Evolutionary conservation across 2,888 invertebrate species (phyloP), one percentile per base, ranked within the genome.

Genomic region (Tetramorium bicarinatum): DNA sequence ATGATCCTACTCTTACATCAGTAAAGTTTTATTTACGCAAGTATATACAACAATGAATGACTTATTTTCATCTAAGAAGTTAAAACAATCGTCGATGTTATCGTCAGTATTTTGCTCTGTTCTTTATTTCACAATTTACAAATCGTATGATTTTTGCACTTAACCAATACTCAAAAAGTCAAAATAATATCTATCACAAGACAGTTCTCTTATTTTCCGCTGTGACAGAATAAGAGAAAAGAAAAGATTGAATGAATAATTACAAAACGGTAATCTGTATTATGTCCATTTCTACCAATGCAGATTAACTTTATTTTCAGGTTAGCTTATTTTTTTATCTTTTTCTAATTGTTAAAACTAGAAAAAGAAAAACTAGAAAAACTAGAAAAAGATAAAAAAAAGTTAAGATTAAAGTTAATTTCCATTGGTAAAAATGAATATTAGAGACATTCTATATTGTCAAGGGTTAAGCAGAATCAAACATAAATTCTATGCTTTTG

Each of bases 21-120:
- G 15, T 3, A 8, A 59, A 74, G 18, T 74, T n/a, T n/a, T n/a
- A 74, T 74, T 74, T 74, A 74, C 8, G 18, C n/a, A 74, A 74
- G n/a, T 44, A 25, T 72, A 13, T 25, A 15, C 8, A 8, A 7
- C 44, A 18, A 59, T 25, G 1, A 38, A 18, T 54, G 15, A 56
- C 13, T 18, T 72, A 41, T 41, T 18, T 8, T 18, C 2, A 4
- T n/a, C 13, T 59, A n/a, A 29, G n/a, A 41, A 56, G 15, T 29
- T 56, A 41, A 41, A 25, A 18, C 7, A 25, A 54, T 25, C 6
- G 6, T 21, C 41, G 41, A 41, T 25, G 18, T 41, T 41, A 18
- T 3, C 8, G 1, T 67, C 6, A 49, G 2, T 25, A 72, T 56
- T 38, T 25, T 18, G 18, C n/a, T 25, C 18, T 9, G 9, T 54